These are phyloP conservation scores for Aphodius sticticus DNA, from an alignment of 2,888 invertebrate species.

Conservation along the genomic window DNA sequence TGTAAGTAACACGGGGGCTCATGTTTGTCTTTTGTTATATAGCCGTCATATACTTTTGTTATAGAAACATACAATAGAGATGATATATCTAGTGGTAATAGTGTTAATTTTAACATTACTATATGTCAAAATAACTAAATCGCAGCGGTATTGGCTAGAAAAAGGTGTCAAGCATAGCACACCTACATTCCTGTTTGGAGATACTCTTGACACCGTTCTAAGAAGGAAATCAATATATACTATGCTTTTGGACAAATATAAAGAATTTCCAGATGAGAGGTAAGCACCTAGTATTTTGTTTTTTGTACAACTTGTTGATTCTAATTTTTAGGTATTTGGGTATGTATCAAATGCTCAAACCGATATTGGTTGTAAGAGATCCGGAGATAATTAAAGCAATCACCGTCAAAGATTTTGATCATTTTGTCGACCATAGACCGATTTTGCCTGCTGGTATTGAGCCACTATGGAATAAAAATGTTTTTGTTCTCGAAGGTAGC, in stretches of 20 bases:
- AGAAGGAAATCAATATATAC: constrained; percentile 25
- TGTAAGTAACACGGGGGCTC: no score
- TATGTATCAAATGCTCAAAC: constrained; percentile 29
- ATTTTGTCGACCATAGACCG: constrained; percentile 53
- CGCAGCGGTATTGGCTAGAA: constrained; percentile 37
- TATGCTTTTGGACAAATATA: constrained; percentile 27
- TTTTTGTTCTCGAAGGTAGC: constrained; percentile 36
- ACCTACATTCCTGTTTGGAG: constrained; percentile 37
- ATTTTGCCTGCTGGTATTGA: constrained; percentile 44
- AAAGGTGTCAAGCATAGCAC: constrained; percentile 34
- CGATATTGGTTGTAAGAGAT: constrained; percentile 41
- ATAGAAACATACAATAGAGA: not conserved
- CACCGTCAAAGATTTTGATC: constrained; percentile 56
- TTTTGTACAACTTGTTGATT: not conserved
- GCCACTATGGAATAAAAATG: constrained; percentile 38
- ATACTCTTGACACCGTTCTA: constrained; percentile 30
- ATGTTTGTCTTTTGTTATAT: no score
- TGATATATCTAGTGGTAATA: constrained; percentile 7
- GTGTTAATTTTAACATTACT: constrained; percentile 17
- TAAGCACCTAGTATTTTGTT: constrained; percentile 21
- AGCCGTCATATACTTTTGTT: not conserved
- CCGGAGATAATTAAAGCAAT: constrained; percentile 53
- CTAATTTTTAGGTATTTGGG: constrained; percentile 35
- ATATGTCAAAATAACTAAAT: constrained; percentile 31
- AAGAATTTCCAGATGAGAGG: constrained; percentile 36